Evolutionary conservation across 1,140 invertebrate genomes (phyloP).

Genomic region (Thalassaphorura encarpata): DNA sequence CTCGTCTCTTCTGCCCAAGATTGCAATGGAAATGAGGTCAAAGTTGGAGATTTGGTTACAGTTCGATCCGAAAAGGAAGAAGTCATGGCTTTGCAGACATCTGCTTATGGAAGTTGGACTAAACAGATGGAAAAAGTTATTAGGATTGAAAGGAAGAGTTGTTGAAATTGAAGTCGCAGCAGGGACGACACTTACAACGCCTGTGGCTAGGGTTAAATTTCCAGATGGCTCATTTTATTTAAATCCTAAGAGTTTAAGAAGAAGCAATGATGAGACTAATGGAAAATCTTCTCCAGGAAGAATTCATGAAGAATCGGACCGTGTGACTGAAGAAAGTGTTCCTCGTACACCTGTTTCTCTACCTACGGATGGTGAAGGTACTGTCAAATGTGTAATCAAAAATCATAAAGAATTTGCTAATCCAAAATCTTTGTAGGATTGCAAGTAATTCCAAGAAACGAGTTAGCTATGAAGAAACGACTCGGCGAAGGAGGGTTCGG

Average conservation of each 20-base stretch:
- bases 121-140: background rate
- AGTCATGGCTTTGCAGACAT: background rate
- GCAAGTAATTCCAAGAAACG: background rate
- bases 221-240: background rate
- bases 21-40: background rate
- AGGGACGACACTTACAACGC: background rate
- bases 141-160: background rate
- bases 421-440: too few relatives aligned
- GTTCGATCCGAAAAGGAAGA: background rate
- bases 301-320: too few relatives aligned
- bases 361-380: too few relatives aligned
- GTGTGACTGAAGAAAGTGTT: too few relatives aligned
- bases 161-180: background rate
- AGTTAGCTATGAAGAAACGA: background rate
- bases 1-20: background rate
- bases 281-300: background rate
- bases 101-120: background rate
- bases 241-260: background rate
- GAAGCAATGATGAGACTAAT: background rate
- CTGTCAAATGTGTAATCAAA: too few relatives aligned
- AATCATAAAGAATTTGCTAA: too few relatives aligned
- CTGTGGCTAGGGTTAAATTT: background rate
- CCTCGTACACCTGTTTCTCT: too few relatives aligned
- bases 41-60: background rate
- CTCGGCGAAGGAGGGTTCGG: conserved; percentile 7